A percentile compares a stretch with the other conserved stretches of the same genome.
Evolutionary conservation across 2,797 vertebrate species (phyloP).

Genomic region (Nothura maculosa): DNA sequence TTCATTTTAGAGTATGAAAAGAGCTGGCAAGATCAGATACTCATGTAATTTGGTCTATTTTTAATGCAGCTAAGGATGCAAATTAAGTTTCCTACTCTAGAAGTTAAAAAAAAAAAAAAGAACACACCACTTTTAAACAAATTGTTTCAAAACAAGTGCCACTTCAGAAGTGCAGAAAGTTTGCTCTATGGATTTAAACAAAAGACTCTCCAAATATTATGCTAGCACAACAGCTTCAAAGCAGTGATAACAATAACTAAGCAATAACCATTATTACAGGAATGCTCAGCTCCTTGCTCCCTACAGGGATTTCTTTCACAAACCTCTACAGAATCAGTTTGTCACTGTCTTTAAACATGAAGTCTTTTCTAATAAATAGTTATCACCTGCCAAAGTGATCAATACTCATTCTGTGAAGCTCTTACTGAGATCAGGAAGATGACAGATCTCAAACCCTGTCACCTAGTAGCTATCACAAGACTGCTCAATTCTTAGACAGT

Average conservation of each 20-base stretch:
- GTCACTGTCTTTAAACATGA: neutral
- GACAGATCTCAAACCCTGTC: neutral
- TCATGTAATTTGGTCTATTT: neutral
- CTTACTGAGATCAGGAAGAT: neutral
- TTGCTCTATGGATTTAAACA: neutral
- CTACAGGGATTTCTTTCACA: neutral
- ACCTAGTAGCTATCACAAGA: neutral
- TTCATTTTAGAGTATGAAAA: neutral
- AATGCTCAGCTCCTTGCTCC: neutral
- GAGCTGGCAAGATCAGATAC: neutral
- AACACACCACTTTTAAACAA: neutral
- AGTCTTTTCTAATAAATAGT: neutral
- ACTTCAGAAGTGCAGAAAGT: neutral
- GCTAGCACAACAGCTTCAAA: neutral
- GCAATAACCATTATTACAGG: neutral
- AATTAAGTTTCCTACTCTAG: neutral
- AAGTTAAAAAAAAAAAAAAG: neutral
- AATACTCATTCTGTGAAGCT: neutral
- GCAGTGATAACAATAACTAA: neutral
- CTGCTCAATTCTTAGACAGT: neutral
- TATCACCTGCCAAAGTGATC: neutral
- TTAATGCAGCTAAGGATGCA: neutral
- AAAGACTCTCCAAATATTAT: neutral
- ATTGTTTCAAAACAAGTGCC: neutral
- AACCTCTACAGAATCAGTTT: neutral